phyloP scores from a whole-genome alignment of 1,140 invertebrate genomes.

The Caenorhabditis brenneri region DNA sequence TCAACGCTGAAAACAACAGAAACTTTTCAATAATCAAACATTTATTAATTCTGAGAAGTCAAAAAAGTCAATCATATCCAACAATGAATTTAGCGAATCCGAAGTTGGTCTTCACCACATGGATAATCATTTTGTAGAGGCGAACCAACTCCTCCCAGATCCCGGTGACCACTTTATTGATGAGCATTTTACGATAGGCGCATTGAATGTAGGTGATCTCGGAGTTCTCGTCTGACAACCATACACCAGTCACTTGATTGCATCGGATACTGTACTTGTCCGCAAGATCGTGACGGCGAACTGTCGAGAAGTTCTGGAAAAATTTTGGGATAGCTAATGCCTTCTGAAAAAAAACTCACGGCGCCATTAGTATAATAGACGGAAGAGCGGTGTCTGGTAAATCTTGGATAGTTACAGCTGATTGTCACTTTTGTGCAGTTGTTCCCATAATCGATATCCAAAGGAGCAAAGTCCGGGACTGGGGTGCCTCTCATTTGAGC shows the following conservation, averaged over 20 bases:
- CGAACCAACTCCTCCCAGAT: background rate
- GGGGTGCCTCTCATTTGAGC: background rate
- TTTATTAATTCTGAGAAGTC: background rate
- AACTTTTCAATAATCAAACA: background rate
- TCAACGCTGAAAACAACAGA: too few species aligned
- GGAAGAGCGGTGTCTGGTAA: background rate
- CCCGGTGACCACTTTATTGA: background rate
- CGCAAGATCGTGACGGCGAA: background rate
- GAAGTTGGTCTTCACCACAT: background rate
- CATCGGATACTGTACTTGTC: slow-evolving; percentile 20
- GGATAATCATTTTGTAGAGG: background rate
- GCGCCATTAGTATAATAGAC: slow-evolving; percentile 5
- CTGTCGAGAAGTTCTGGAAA: background rate
- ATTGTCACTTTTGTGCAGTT: background rate
- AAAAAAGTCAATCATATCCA: background rate
- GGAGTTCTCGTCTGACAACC: background rate
- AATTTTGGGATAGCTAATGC: background rate
- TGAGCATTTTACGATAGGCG: slow-evolving; percentile 1
- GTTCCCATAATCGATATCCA: background rate
- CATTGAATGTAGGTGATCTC: slow-evolving; percentile 6
- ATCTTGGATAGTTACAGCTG: background rate
- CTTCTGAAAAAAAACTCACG: background rate
- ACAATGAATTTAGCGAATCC: slow-evolving; percentile 7
- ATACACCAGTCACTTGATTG: background rate
- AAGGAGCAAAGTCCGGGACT: background rate